Percentiles rank a stretch among this genome's conserved stretches.
Conservation (phyloP, 2,797 vertebrate species). For the Anabas testudineus region DNA sequence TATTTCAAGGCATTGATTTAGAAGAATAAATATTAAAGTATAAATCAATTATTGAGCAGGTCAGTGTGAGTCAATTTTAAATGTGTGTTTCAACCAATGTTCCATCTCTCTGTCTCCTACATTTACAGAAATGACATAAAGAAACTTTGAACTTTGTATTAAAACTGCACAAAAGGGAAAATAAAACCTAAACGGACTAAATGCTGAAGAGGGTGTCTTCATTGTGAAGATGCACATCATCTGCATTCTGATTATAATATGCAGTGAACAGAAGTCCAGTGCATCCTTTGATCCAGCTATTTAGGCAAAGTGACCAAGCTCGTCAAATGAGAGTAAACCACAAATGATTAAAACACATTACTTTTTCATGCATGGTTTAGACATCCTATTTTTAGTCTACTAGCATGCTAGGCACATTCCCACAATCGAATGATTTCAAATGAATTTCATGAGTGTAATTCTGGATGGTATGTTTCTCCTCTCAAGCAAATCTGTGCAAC, state of each 20-base stretch:
- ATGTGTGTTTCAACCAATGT: conserved; percentile 36
- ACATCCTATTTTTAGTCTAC: neutral
- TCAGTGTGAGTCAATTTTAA: conserved; percentile 42
- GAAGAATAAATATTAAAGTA: conserved; percentile 60
- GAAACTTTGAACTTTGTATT: conserved; percentile 26
- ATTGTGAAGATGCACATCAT: neutral
- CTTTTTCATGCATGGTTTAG: neutral
- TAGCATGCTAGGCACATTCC: conserved; percentile 13
- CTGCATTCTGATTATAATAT: conserved; percentile 13
- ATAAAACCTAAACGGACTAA: neutral
- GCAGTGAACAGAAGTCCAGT: neutral
- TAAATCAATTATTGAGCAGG: conserved; percentile 60
- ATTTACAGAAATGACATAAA: conserved; percentile 14
- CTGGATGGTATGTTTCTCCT: conserved; percentile 45
- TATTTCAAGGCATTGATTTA: conserved; percentile 75
- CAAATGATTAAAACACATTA: conserved; percentile 15
- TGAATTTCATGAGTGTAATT: conserved; percentile 21
- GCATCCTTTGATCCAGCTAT: neutral
- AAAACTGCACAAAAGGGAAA: conserved; percentile 13
- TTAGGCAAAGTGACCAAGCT: neutral
- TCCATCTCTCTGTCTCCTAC: conserved; percentile 7
- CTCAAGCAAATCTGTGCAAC: conserved; percentile 61
- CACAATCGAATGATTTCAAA: conserved; percentile 31
- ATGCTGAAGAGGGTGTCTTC: neutral
- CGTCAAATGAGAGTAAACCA: conserved; percentile 32